Evolutionary conservation across 2,888 invertebrate genomes (phyloP).

Genomic region (Pollenia griseotomentosa): DNA sequence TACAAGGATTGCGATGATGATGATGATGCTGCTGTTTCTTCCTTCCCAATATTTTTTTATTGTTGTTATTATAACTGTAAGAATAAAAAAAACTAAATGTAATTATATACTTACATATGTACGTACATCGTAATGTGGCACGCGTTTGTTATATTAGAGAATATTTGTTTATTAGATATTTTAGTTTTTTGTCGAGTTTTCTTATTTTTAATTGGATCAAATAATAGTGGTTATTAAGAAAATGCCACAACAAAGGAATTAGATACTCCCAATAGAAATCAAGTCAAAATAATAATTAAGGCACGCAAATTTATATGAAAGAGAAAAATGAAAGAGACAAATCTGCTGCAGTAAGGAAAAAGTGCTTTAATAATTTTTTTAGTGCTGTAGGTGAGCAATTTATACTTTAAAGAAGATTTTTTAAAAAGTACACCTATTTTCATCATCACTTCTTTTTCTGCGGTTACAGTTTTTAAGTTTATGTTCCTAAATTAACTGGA

Average conservation of each 20-base stretch:
- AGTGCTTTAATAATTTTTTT: neutral
- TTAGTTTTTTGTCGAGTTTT: neutral
- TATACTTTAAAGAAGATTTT: too few species aligned
- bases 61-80: neutral
- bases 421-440: too few species aligned
- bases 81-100: neutral
- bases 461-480: too few species aligned
- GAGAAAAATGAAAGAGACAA: neutral
- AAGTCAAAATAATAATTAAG: neutral
- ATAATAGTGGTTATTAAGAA: slow-evolving; percentile 3
- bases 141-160: slow-evolving; percentile 10
- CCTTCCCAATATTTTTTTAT: neutral
- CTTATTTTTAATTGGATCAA: neutral
- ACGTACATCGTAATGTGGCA: neutral
- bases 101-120: neutral
- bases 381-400: too few species aligned
- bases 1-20: slow-evolving; percentile 1
- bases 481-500: too few species aligned
- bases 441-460: too few species aligned
- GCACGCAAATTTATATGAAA: neutral
- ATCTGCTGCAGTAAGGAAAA: neutral
- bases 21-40: slow-evolving; percentile 5
- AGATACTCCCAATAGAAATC: neutral
- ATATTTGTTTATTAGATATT: slow-evolving; percentile 17
- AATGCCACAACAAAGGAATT: neutral